Base-by-base conservation (phyloP, 2,113 vertebrate genomes). In the Notothenia coriiceps region DNA sequence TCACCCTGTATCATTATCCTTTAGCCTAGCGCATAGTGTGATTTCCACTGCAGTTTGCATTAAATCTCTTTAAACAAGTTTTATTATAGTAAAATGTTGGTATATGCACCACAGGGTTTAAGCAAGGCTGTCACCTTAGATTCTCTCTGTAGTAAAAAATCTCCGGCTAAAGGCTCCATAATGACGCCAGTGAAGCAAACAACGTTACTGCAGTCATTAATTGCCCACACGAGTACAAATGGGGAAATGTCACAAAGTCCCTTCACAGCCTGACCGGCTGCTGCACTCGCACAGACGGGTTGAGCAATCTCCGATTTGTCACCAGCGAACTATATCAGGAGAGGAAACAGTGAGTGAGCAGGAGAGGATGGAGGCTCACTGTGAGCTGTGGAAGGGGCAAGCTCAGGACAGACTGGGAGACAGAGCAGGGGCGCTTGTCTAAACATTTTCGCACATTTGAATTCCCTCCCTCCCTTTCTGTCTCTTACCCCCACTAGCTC, bases 401-500 rank as follows among this genome's bases (percentile, higher is more conserved):
- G 68, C 59, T 64, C 70, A 59, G 71, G 69, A 65, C 78, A 57
- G 71, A 49, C 60, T 2, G 25, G 43, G 50, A 78, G 20, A 86
- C 77, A 65, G 55, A 66, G 54, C 57, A 49, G 78, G 71, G 74
- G 63, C 1, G 50, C 70, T 78, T 78, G 49, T 86, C 64, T 74
- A 80, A 87, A 89, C 77, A 88, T 43, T 90, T 84, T 86, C 81
- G 68, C 87, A 82, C 82, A 80, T 88, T 54, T 71, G 18, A 40
- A 40, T 40, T 43, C 6, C 63, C 22, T 35, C 29, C 12, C 22
- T 17, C 6, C 63, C 22, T 35, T 20, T 10, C 22, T 17, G 57
- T 20, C 47, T 18, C 55, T 65, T 14, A n/a, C 40, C 43, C 60
- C 3, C 33, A 29, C 8, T 35, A 49, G 20, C 63, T 69, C 70